Evolutionary conservation across 2,113 vertebrate genomes (phyloP).

Genomic region (Andinoacara biseriatus): DNA sequence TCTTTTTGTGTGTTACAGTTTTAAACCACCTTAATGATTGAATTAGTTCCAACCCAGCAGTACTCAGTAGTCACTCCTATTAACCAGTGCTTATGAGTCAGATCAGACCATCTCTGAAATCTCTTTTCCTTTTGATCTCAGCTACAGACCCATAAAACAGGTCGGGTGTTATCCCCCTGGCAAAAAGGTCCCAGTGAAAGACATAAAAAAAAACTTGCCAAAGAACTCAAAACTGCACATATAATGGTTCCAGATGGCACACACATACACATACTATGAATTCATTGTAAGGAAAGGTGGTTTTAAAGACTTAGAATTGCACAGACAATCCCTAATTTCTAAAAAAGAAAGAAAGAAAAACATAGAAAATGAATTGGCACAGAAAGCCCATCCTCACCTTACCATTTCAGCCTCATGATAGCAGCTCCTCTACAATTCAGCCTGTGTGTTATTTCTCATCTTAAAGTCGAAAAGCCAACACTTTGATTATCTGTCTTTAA

Average conservation of each 20-base stretch:
- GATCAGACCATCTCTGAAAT: not conserved
- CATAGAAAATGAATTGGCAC: not conserved
- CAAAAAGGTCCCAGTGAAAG: not conserved
- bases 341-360: no score
- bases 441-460: not conserved
- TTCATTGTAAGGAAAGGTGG: not conserved
- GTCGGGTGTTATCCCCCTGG: not conserved
- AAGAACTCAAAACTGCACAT: not conserved
- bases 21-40: not conserved
- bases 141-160: not conserved
- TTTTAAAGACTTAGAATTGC: not conserved
- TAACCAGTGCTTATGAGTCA: not conserved
- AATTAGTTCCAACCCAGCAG: not conserved
- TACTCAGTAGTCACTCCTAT: not conserved
- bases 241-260: not conserved
- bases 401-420: not conserved
- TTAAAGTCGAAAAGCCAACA: constrained; percentile 18
- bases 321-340: not conserved
- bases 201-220: not conserved
- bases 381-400: not conserved
- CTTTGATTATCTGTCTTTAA: constrained; percentile 33
- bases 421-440: not conserved
- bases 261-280: not conserved
- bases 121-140: constrained; percentile 2
- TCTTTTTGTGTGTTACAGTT: not conserved